Conservation (phyloP, 2,888 invertebrate species). For the Eretmocerus hayati region DNA sequence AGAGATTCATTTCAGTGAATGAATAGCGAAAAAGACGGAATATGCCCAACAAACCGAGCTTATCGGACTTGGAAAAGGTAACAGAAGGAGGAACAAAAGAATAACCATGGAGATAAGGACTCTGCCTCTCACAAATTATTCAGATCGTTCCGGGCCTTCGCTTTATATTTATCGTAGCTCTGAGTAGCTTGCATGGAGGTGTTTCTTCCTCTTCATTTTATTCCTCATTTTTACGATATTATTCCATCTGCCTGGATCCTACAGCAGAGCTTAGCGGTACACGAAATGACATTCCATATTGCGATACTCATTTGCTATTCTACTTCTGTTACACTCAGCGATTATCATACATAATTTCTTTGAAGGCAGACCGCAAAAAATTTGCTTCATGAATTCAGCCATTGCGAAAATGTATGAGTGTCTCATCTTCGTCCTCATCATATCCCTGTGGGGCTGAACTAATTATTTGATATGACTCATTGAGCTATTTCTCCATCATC, state of each 20-base stretch:
- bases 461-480: too few species aligned
- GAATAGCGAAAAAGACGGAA: not conserved
- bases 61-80: not conserved
- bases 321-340: too few species aligned
- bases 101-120: not conserved
- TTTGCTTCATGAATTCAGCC: too few species aligned
- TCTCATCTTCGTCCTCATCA: too few species aligned
- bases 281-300: not conserved
- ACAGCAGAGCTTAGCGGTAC: too few species aligned
- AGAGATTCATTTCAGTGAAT: not conserved
- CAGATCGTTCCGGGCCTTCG: not conserved
- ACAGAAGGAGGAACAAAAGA: not conserved
- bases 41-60: not conserved
- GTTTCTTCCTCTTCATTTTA: not conserved
- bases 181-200: not conserved
- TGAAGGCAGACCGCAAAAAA: too few species aligned
- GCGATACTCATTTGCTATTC: constrained; percentile 7
- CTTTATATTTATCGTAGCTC: not conserved
- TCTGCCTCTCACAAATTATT: not conserved
- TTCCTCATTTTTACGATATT: not conserved
- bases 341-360: too few species aligned
- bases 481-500: too few species aligned
- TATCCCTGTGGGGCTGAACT: too few species aligned
- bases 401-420: too few species aligned
- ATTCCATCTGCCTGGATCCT: too few species aligned